Evolutionary conservation across 92 coral and sea anemone genomes (phyloP), one percentile per base, ranked within the genome.

Genomic region (Epizoanthus ramosus): DNA sequence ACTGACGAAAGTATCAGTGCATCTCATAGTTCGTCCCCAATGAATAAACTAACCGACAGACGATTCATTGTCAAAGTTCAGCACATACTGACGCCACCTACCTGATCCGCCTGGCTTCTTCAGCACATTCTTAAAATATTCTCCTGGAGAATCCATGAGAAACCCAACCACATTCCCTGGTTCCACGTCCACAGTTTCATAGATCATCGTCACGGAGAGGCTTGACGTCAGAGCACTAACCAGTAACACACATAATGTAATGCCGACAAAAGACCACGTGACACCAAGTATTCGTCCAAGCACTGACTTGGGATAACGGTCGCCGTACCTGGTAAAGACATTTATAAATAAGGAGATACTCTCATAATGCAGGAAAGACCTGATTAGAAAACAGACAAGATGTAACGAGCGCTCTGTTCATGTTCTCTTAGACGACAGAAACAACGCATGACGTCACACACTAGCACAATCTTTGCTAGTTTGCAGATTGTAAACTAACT

Each of bases 221-320:
- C 23, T 60, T 60, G 65, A 60, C 5, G 65, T 60, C 10, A 60
- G 23, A 60, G 65, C 65, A 8, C 71, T 66, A 8, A 66, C 41
- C 41, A 66, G 43, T n/a, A 66, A 14, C 45, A 24, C 6, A 33
- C 24, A n/a, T 66, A 66, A 24, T 66, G 24, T 66, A 3, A 66
- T 23, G 16, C 71, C 71, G 37, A 33, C 71, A 17, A 66, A 66
- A 23, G 33, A 66, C 71, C 71, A 66, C 19, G 24, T 66, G 71
- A 66, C 33, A 24, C 41, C 71, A 28, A 66, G 33, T 17, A 66
- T 9, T 33, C 39, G 71, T 1, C 45, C 71, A 25, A 8, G 1
- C 39, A 13, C 0, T 6, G 71, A 23, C 14, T 13, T 66, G 8
- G 71, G 71, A 43, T 66, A 66, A 33, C 37, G n/a, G 71, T 66